phyloP scores from a whole-genome alignment of 2,113 vertebrate species.

The Arenaria interpres region DNA sequence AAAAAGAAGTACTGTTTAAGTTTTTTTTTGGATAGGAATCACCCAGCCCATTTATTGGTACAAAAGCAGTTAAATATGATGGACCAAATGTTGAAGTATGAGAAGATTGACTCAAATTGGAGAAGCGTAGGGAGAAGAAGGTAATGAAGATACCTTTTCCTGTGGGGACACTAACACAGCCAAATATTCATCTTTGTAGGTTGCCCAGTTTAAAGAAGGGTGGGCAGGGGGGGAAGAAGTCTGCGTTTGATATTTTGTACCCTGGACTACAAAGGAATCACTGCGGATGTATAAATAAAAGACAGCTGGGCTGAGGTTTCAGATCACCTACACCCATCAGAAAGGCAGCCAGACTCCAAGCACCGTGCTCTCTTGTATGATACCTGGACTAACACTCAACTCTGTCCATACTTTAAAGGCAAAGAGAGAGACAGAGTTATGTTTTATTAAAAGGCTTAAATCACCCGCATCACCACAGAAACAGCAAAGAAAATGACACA shows the following conservation, averaged over 20 bases:
- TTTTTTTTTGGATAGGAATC: not conserved
- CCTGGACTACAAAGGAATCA: slow-evolving; percentile 25
- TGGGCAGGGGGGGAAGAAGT: not conserved
- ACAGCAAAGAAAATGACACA: not conserved
- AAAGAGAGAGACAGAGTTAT: not conserved
- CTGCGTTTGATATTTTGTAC: slow-evolving; percentile 46
- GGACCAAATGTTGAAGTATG: not conserved
- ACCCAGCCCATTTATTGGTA: not conserved
- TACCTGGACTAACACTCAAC: not conserved
- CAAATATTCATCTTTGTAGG: slow-evolving; percentile 5
- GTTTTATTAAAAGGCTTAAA: slow-evolving; percentile 13
- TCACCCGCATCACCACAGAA: not conserved
- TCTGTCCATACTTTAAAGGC: not conserved
- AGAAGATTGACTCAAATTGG: not conserved
- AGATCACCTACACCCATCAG: slow-evolving; percentile 30
- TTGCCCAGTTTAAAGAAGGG: not conserved
- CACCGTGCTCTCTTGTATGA: not conserved
- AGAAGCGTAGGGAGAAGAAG: not conserved
- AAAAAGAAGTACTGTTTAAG: not conserved
- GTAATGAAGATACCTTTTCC: not conserved
- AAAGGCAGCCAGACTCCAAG: not conserved
- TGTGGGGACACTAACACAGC: not conserved
- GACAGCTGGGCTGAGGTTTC: slow-evolving; percentile 34
- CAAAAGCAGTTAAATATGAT: not conserved
- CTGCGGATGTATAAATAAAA: slow-evolving; percentile 15